Evolutionary conservation across 2,888 invertebrate species (phyloP), one percentile per base, ranked within the genome.

Genomic region (Drosophila subquinaria): DNA sequence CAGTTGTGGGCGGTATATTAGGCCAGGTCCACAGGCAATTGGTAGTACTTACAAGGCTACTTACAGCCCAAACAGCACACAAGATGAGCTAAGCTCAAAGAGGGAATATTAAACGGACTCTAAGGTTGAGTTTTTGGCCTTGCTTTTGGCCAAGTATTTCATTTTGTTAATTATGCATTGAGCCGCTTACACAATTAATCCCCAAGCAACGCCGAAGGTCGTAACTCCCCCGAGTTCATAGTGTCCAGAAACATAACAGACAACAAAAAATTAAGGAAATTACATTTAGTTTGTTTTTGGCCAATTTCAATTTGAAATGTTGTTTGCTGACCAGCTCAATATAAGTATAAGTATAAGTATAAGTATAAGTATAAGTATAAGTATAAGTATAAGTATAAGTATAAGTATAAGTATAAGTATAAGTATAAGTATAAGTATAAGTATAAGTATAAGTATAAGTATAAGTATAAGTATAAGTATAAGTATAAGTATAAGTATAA

Each of bases 121-220:
- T 11, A 11, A 30, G 38, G 10, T 6, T 13, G 5, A 40, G 15
- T 40, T 23, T 20, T 23, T 11, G 13, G 23, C 13, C 43, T 20
- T 20, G 9, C 38, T n/a, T n/a, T 9, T 55, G 27, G n/a, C 45
- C 45, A 38, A 59, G 11, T 42, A 43, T 57, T 76, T 60, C 84
- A 71, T 79, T 89, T 88, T 50, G 71, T 82, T 89, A 88, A 83
- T 83, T 89, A 83, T 72, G 68, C 82, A 85, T 65, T 81, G 79
- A 88, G 82, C 79, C 69, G 85, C 69, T 82, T 88, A 71, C 69
- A 48, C 81, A 85, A 75, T 72, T 56, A 89, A 85, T 87, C 88
- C 87, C 88, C 62, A 69, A 71, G 51, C 65, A 60, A 13, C 23
- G 43, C 17, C 50, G 17, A n/a, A n/a, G 33, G 59, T 23, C 15